These are phyloP conservation scores for Brachirus orientalis DNA, from an alignment of 2,113 vertebrate genomes.

Conservation along the genomic window DNA sequence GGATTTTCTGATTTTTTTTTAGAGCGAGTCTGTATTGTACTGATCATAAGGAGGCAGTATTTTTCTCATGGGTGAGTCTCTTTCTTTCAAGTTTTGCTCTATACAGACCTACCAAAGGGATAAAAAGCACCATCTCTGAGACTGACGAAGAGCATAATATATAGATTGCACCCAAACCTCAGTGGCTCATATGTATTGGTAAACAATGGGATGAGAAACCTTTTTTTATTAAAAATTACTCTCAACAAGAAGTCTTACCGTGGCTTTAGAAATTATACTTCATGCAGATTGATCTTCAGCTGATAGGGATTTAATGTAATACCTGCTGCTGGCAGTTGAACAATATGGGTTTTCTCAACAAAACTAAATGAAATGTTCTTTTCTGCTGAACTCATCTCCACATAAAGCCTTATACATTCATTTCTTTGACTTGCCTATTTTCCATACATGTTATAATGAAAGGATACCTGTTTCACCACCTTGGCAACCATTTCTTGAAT, in stretches of 20 bases:
- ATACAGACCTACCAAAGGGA: neutral
- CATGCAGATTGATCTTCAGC: slow-evolving; percentile 10
- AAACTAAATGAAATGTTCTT: slow-evolving; percentile 28
- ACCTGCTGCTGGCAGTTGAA: slow-evolving; percentile 36
- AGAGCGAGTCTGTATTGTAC: too few species aligned
- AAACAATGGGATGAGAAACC: neutral
- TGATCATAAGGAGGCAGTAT: too few species aligned
- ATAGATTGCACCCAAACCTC: too few species aligned
- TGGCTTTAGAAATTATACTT: neutral
- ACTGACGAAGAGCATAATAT: neutral
- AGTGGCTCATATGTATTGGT: neutral
- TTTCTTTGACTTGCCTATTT: slow-evolving; percentile 10
- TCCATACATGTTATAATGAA: neutral
- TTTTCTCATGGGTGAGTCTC: neutral
- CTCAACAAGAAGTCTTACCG: neutral
- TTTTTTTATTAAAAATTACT: neutral
- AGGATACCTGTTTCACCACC: neutral
- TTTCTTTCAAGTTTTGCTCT: neutral
- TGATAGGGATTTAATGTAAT: slow-evolving; percentile 12
- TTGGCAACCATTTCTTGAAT: neutral
- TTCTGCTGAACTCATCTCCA: slow-evolving; percentile 18
- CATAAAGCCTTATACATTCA: neutral
- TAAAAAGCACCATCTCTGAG: too few species aligned
- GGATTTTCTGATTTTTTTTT: neutral
- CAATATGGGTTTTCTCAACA: slow-evolving; percentile 1